These are phyloP conservation scores for Cyphomyrus plagiostoma DNA, from an alignment of 2,113 vertebrate genomes.

Conservation along the genomic window DNA sequence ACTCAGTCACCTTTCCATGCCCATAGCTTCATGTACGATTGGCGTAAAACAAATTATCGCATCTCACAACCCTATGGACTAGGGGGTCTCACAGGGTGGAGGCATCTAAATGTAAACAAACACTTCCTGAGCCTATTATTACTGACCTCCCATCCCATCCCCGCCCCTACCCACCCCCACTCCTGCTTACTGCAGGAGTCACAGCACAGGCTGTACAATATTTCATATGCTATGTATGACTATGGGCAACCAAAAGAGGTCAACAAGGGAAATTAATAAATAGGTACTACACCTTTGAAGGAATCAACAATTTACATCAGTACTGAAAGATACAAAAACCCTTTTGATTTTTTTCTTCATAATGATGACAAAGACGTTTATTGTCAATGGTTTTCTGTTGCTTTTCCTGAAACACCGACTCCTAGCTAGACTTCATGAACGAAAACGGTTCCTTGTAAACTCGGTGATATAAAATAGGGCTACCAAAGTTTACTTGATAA, in stretches of 20 bases:
- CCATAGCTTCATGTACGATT: neutral
- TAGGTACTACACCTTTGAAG: neutral
- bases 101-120: slow-evolving; percentile 20
- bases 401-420: neutral
- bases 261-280: neutral
- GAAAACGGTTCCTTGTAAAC: neutral
- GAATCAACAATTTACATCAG: neutral
- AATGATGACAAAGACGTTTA: neutral
- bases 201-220: neutral
- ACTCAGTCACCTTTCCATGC: neutral
- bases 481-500: neutral
- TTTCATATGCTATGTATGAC: neutral
- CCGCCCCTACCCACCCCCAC: neutral
- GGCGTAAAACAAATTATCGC: neutral
- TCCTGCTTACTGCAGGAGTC: neutral
- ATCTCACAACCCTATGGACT: neutral
- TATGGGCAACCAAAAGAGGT: neutral
- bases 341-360: neutral
- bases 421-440: neutral
- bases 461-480: neutral
- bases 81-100: slow-evolving; percentile 16
- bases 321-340: neutral
- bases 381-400: neutral
- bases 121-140: slow-evolving; percentile 13
- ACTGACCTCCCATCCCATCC: neutral